Base-by-base conservation (phyloP, 2,888 invertebrate species). In the Agrotis exclamationis region DNA sequence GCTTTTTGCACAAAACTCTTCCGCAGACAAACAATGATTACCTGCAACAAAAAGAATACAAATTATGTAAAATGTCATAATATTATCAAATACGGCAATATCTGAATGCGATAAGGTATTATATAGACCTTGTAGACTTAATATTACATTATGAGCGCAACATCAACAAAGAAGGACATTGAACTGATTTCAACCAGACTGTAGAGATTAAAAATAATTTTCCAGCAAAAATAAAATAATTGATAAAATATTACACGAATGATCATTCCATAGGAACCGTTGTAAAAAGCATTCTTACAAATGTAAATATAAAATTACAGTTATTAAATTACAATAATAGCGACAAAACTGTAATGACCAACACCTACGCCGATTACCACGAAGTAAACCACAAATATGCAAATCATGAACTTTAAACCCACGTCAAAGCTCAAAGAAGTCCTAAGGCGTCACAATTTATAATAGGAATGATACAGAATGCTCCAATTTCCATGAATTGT, bases 11-110 rank as follows among this genome's bases (percentile, higher is more conserved):
- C 16, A 3, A 16, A 45, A 62, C 33, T 28, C 14, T 63, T 57
- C 54, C 24, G 18, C 39, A n/a, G n/a, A n/a, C n/a, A 59, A 67
- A 59, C 47, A 39, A 63, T 65, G 39, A 39, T 83, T 89, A 89
- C 88, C 89, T 89, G 88, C 71, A 88, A 88, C 87, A 85, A 86
- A 79, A 87, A 74, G 78, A 85, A 81, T 56, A 58, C 54, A 79
- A 51, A 63, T 50, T 63, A 47, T 74, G 45, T 56, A 57, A 39
- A 51, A 74, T 62, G 70, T 50, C 50, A 77, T 47, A 69, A 65
- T 56, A 33, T 75, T 70, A 66, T 73, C 53, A 74, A 74, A 70
- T 39, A 28, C 4, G 20, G 16, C 14, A 22, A 60, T 63, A 68
- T 62, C 51, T n/a, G 24, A 44, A 74, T 65, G 28, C 47, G 76